Evolutionary conservation across 2,888 invertebrate species (phyloP).

Genomic region (Leptinotarsa tumamoca): DNA sequence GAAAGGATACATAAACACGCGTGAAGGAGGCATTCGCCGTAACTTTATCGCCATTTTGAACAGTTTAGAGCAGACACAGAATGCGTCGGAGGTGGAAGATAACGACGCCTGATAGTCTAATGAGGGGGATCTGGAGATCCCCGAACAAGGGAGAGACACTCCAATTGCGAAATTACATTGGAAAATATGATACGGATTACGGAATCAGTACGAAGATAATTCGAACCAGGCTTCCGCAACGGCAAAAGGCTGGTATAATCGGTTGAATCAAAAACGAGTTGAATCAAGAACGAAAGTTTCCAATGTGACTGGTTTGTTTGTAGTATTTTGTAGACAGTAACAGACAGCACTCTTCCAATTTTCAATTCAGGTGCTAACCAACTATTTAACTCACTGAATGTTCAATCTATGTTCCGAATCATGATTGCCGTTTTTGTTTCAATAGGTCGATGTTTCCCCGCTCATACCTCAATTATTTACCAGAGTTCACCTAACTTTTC

Average conservation of each 20-base stretch:
- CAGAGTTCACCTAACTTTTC: too few species aligned
- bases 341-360: too few species aligned
- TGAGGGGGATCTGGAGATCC: conserved; percentile 52
- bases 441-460: too few species aligned
- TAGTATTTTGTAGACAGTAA: too few species aligned
- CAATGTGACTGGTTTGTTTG: too few species aligned
- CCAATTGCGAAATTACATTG: conserved; percentile 57
- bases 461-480: too few species aligned
- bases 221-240: conserved; percentile 25
- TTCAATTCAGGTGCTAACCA: too few species aligned
- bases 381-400: too few species aligned
- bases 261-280: neutral
- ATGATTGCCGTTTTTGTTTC: too few species aligned
- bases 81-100: conserved; percentile 65
- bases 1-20: conserved; percentile 67
- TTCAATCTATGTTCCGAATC: too few species aligned
- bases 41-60: conserved; percentile 65
- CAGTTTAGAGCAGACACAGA: conserved; percentile 62
- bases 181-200: conserved; percentile 57
- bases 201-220: conserved; percentile 45
- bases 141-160: conserved; percentile 48
- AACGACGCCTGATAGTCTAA: conserved; percentile 65
- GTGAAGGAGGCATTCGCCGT: conserved; percentile 66
- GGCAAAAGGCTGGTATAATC: neutral
- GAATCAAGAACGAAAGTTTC: too few species aligned